Evolutionary conservation across 1,140 invertebrate species (phyloP), one percentile per base, ranked within the genome.

Genomic region (Kradibia gibbosae): DNA sequence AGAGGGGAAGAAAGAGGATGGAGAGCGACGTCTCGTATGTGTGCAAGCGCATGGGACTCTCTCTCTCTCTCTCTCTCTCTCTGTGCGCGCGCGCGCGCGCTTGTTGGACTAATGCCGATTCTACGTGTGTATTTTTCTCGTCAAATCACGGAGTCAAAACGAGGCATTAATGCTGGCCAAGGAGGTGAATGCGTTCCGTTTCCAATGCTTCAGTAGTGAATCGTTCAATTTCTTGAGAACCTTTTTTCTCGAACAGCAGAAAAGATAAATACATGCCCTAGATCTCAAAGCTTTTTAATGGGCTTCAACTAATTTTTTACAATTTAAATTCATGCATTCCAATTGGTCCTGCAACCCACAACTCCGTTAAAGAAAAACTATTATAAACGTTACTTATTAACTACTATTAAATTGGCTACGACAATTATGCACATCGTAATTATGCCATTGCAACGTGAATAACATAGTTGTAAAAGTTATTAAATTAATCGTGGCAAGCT

Each of bases 61-160:
- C n/a, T n/a, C n/a, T n/a, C n/a, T n/a, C n/a, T n/a, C n/a, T n/a
- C n/a, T n/a, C n/a, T n/a, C n/a, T n/a, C n/a, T n/a, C n/a, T n/a
- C 31, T 15, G 57, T 15, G 10, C 25, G n/a, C 7, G 39, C n/a
- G 39, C 55, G n/a, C 28, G 31, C 17, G 31, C 22, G 48, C 48
- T 28, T 36, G 48, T 53, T 71, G 77, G 65, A 71, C 77, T 71
- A 53, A 39, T 80, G 78, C 78, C 78, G 70, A 73, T 48, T 72
- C 17, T 45, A 71, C 70, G 42, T 50, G 70, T 50, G 20, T 50
- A 31, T 42, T 50, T 48, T 50, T 72, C 39, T 72, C 45, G 70
- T 48, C 70, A 50, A n/a, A n/a, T n/a, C n/a, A 42, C 42, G 31
- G 42, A 50, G 70, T 72, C 42, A 72, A 72, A 50, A 72, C 39